phyloP scores from a whole-genome alignment of 2,797 vertebrate species.

The Lemur catta region DNA sequence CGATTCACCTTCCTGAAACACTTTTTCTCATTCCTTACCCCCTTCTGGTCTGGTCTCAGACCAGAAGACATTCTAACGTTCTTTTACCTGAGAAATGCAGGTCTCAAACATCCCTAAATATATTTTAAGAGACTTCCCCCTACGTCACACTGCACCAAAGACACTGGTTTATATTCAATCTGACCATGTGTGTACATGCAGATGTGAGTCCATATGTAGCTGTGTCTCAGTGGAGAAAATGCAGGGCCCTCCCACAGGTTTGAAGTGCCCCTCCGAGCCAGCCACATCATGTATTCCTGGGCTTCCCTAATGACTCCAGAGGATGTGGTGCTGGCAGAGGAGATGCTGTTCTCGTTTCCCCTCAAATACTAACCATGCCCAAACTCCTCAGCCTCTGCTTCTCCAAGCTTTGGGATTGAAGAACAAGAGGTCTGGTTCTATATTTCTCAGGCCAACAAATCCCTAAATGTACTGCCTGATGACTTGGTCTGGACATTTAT shows the following conservation, averaged over 20 bases:
- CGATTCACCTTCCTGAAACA: not conserved
- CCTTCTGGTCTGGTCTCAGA: not conserved
- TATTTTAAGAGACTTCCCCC: not conserved
- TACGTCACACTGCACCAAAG: not conserved
- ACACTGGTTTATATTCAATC: not conserved
- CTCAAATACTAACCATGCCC: not conserved
- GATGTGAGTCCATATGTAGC: not conserved
- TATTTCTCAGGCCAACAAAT: conserved; percentile 5
- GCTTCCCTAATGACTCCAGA: not conserved
- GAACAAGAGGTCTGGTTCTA: not conserved
- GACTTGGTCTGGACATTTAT: not conserved
- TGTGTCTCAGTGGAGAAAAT: conserved; percentile 9
- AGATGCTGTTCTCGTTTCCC: not conserved
- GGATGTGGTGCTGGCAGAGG: not conserved
- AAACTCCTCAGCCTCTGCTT: not conserved
- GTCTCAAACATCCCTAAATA: not conserved
- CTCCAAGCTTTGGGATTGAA: not conserved
- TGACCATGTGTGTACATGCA: not conserved
- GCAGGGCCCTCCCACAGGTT: not conserved
- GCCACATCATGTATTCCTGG: not conserved
- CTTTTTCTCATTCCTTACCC: conserved; percentile 16
- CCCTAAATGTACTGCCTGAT: not conserved
- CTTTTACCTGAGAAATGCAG: not conserved
- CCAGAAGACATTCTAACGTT: not conserved
- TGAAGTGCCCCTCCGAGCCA: not conserved